Evolutionary conservation across 2,888 invertebrate genomes (phyloP), one percentile per base, ranked within the genome.

Genomic region (Drosophila fungiperda): DNA sequence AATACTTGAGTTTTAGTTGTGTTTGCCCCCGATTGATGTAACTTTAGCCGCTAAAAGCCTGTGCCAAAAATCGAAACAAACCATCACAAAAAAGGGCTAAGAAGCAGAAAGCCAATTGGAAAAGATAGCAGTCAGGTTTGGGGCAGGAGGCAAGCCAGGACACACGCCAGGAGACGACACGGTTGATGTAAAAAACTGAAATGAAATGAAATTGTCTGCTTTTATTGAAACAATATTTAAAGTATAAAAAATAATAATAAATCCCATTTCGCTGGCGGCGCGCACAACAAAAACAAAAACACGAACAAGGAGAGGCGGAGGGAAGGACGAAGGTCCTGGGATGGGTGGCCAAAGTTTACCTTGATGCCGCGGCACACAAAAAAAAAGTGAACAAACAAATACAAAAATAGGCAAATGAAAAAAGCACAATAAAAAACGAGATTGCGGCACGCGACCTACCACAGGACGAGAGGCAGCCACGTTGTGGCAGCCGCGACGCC

Each of bases 381-480:
- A 23, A 45, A 45, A 12, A 85, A 82, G 83, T 88, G 79, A 77
- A 83, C 83, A 88, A 89, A 90, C 82, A 88, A 89, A 90, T 45
- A 20, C 45, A 45, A 20, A 45, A 45, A 45, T 90, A 86, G 81
- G 85, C 89, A 82, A 87, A 90, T 81, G 87, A 84, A 80, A 66
- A 88, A 90, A 83, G 86, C 88, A 85, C 90, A 89, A 89, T 88
- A 86, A 82, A 62, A 71, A 68, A 76, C 78, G 88, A 60, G 89
- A 84, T 86, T 90, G 87, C 68, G 87, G 90, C 90, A 87, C 87
- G 90, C 89, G 89, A 89, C 89, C 87, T 87, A 90, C 90, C 87
- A 82, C 82, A 83, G 89, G 74, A 80, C 76, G 45, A 45, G 15
- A 45, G 45, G 77, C 82, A 80, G 66, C 74, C 58, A 33, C 45